Base-by-base conservation (phyloP, 2,888 invertebrate species). In the Caenorhabditis japonica region DNA sequence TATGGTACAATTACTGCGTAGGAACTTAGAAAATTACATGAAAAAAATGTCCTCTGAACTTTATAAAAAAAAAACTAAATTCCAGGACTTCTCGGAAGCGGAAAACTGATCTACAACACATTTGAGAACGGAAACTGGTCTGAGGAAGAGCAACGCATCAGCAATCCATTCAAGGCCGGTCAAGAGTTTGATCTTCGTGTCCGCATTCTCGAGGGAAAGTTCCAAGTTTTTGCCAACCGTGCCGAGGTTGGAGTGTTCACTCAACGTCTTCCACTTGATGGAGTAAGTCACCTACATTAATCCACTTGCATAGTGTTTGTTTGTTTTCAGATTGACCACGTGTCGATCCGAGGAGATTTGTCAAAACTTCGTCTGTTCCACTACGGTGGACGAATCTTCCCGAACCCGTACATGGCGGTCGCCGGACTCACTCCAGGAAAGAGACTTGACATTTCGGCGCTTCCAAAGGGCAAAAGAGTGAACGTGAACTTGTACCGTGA, bases 151-250 rank as follows among this genome's bases (percentile, higher is more conserved):
- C 84, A 86, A 75, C 61, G 86, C 25, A 84, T 86, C 56, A 75
- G 75, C 19, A 83, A 82, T 43, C 86, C 86, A 36, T 86, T 83
- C 82, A 84, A 84, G 56, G 82, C 83, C 33, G 76, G 78, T 44
- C 60, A 83, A 59, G 82, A 81, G 34, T 86, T 86, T 61, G 86
- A 86, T 44, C 76, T 86, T 23, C 82, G 86, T 17, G 86, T 86
- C 12, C 80, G 85, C 21, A 80, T 87, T 66, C 72, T 80, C 58
- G 83, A 83, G 39, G 82, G 80, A 27, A 86, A 86, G 62, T 86
- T 81, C 80, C 59, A 84, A 79, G 84, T 86, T 4, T 87, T 83
- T 73, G 86, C 83, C 44, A 87, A 87, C 74, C 84, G 87, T 56
- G 58, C 66, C 5, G 84, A 87, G 33, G 69, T 87, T 52, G 87